Evolutionary conservation across 2,113 vertebrate species (phyloP), one percentile per base, ranked within the genome.

Genomic region (Bungarus multicinctus): DNA sequence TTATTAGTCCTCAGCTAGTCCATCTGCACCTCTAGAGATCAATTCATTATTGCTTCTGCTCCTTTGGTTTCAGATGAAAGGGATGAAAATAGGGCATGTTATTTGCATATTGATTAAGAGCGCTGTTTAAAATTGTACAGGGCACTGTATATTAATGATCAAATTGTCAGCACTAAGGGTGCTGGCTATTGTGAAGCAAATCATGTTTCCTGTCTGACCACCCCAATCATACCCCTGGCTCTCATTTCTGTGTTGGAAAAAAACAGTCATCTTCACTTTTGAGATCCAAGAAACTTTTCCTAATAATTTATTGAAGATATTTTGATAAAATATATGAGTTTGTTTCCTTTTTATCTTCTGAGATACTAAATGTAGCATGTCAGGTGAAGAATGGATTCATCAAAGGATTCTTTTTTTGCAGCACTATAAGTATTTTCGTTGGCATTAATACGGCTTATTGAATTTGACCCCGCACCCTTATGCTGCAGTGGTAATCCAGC

Each of bases 391-490:
- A 89, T 6, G 93, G 52, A 94, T 89, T 93, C 5, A 93, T 89
- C 81, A 92, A 47, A 87, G 22, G 47, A 9, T 22, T 91, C 90
- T 2, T 94, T 52, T 58, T 97, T 88, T 92, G 47, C 94, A 60
- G 88, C 91, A 91, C 94, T 34, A 60, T 89, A 60, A 91, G 92
- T 96, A 69, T 92, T 97, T 93, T 85, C 93, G 0, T 94, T 95
- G 43, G 55, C 54, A 89, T 34, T 94, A 95, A 23, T 92, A 93
- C 30, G 34, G 5, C 85, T 95, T 95, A 64, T 86, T 0, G 0
- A 88, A 20, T 95, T 96, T 96, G 89, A 96, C 60, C 54, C 12
- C 93, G 91, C 69, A 92, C 47, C 34, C 52, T n/a, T 94, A 1
- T 45, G 39, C 45, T 93, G 16, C 14, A 91, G 11, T 52, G 91